Percentiles rank a stretch among this genome's conserved stretches.
Evolutionary conservation across 2,113 vertebrate genomes (phyloP).

Genomic region (Oxyura jamaicensis): DNA sequence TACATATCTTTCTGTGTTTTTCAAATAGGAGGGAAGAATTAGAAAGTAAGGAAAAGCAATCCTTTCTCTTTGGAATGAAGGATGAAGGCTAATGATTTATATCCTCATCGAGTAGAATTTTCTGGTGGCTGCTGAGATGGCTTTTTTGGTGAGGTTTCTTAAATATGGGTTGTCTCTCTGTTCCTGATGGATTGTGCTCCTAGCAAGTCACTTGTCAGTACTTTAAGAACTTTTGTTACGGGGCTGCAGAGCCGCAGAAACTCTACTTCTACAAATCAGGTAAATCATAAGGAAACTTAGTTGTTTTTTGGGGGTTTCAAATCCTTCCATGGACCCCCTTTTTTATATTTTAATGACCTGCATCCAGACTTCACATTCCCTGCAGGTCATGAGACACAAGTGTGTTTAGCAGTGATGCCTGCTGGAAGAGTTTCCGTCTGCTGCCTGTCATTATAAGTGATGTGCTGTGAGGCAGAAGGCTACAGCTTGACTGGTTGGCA

Average conservation of each 20-base stretch:
- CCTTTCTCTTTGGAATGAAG: not conserved
- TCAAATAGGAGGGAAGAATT: not conserved
- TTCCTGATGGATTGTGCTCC: not conserved
- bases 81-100: not conserved
- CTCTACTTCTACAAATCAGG: not conserved
- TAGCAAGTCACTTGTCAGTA: not conserved
- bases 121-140: conserved; percentile 1
- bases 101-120: not conserved
- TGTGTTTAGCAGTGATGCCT: conserved; percentile 7
- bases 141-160: conserved; percentile 26
- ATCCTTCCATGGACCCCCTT: not conserved
- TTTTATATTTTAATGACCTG: not conserved
- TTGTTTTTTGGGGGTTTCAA: not conserved
- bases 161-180: not conserved
- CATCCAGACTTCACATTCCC: not conserved
- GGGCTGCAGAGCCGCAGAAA: not conserved
- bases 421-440: conserved; percentile 14
- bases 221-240: not conserved
- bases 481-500: not conserved
- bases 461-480: conserved; percentile 23
- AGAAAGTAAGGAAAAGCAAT: not conserved
- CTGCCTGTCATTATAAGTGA: conserved; percentile 34
- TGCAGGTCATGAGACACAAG: not conserved
- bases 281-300: not conserved
- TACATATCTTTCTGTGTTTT: not conserved